Conservation (phyloP, 1,140 invertebrate species). For the Monochamus saltuarius region DNA sequence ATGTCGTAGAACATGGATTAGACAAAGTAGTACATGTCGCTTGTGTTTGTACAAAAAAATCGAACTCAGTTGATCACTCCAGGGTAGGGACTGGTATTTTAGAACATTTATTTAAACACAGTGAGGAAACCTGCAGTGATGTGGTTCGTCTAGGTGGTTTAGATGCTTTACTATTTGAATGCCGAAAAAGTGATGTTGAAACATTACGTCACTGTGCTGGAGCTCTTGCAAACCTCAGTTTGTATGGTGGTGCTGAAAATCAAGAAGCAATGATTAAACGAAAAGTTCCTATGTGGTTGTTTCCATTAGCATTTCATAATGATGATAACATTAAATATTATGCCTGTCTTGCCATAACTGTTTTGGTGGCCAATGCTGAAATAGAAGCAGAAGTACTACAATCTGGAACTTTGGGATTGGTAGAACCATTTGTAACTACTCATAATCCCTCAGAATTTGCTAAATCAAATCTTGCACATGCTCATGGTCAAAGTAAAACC, state of each 20-base stretch:
- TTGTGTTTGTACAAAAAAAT: slow-evolving; percentile 78
- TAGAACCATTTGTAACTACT: slow-evolving; percentile 93
- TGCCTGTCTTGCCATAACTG: slow-evolving; percentile 95
- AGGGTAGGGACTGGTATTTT: slow-evolving; percentile 92
- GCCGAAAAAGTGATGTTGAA: slow-evolving; percentile 88
- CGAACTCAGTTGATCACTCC: slow-evolving; percentile 79
- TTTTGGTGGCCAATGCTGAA: slow-evolving; percentile 96
- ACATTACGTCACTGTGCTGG: slow-evolving; percentile 93
- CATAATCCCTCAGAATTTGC: slow-evolving; percentile 96
- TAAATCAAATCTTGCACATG: slow-evolving; percentile 85
- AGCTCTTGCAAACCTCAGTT: slow-evolving; percentile 91
- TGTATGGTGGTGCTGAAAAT: slow-evolving; percentile 96
- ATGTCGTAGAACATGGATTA: slow-evolving; percentile 91
- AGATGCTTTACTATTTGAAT: slow-evolving; percentile 92
- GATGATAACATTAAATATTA: slow-evolving; percentile 99
- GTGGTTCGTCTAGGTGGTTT: slow-evolving; percentile 84
- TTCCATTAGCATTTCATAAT: slow-evolving; percentile 93
- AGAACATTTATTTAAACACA: slow-evolving; percentile 97
- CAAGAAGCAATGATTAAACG: slow-evolving; percentile 97
- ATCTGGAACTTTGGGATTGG: slow-evolving; percentile 91
- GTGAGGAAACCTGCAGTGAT: slow-evolving; percentile 90
- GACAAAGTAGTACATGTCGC: slow-evolving; percentile 90
- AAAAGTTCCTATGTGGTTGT: slow-evolving; percentile 97
- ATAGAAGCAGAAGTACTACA: slow-evolving; percentile 94
- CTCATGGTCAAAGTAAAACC: slow-evolving; percentile 94